phyloP scores from a whole-genome alignment of 2,797 vertebrate genomes.

The Phalanger gymnotis region DNA sequence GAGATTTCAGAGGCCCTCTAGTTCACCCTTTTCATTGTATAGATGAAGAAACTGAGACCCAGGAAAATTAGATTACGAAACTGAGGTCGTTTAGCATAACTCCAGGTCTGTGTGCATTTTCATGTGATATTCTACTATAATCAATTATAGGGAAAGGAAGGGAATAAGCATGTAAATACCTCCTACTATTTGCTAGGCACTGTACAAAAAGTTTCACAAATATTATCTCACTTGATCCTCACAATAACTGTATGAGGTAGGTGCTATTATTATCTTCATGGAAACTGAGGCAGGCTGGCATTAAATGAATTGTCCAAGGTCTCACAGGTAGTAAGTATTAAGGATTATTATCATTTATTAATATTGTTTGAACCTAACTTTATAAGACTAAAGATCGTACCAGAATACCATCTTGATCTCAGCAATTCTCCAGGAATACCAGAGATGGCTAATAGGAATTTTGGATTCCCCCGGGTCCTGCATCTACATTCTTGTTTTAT shows the following conservation, averaged over 20 bases:
- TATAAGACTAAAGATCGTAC: neutral
- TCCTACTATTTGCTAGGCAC: neutral
- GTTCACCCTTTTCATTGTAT: neutral
- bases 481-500: neutral
- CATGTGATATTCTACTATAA: neutral
- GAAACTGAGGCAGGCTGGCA: neutral
- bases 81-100: neutral
- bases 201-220: neutral
- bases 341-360: neutral
- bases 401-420: neutral
- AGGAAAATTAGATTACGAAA: neutral
- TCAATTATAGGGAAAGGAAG: neutral
- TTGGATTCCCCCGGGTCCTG: neutral
- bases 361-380: neutral
- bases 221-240: neutral
- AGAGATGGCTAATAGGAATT: neutral
- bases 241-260: neutral
- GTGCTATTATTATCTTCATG: neutral
- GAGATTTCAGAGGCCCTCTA: neutral
- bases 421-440: neutral
- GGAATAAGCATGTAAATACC: neutral
- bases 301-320: neutral
- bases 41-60: neutral
- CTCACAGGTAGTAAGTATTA: neutral
- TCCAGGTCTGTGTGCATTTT: neutral